Evolutionary conservation across 2,797 vertebrate species (phyloP).

Genomic region (Tangara arthus): DNA sequence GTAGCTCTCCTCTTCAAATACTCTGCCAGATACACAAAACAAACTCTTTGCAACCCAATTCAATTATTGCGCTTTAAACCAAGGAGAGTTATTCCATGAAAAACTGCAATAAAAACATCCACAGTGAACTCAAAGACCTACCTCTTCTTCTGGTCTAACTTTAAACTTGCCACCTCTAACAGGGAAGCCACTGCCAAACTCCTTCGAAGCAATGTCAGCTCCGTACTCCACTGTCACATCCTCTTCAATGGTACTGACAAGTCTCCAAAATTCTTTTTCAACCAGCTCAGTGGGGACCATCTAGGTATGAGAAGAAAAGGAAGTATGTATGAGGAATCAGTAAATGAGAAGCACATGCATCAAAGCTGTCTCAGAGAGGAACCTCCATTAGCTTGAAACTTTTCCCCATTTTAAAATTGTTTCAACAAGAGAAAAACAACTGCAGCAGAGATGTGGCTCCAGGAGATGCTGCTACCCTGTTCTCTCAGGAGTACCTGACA

Average conservation of each 20-base stretch:
- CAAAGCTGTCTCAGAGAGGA: not conserved
- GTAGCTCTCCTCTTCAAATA: not conserved
- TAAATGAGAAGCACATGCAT: accelerated
- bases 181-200: slow-evolving; percentile 97
- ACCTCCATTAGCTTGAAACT: not conserved
- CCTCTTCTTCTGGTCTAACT: slow-evolving; percentile 90
- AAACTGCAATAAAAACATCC: not conserved
- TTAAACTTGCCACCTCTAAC: slow-evolving; percentile 87
- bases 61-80: not conserved
- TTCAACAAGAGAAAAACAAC: not conserved
- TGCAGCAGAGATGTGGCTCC: not conserved
- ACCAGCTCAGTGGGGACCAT: slow-evolving; percentile 99
- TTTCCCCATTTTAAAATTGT: not conserved
- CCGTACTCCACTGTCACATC: slow-evolving; percentile 98
- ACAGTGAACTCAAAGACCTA: slow-evolving; percentile 54
- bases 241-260: slow-evolving; percentile 96
- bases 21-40: not conserved
- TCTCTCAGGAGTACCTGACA: not conserved
- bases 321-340: not conserved
- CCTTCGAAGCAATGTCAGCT: slow-evolving; percentile 97
- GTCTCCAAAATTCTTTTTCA: slow-evolving; percentile 98
- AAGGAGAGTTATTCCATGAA: not conserved
- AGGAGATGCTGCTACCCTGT: not conserved
- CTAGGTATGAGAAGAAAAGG: slow-evolving; percentile 65
- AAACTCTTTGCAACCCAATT: not conserved